Percentiles rank a stretch among this genome's conserved stretches.
These are phyloP conservation scores for Standfussiana lucernea DNA, from an alignment of 2,888 invertebrate species.

Conservation along the genomic window DNA sequence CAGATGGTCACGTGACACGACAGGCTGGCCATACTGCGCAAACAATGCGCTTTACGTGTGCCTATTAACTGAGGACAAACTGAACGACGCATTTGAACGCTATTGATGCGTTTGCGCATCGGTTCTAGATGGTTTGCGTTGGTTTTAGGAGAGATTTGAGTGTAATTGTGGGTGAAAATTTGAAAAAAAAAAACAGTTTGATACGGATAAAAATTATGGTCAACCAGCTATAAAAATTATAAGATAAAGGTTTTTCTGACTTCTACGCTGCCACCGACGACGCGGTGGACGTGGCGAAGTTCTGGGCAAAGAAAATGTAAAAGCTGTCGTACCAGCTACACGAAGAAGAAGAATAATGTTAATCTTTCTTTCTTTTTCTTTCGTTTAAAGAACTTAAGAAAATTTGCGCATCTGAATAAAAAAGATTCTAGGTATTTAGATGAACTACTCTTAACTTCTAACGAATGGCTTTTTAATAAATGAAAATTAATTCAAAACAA, in stretches of 20 bases:
- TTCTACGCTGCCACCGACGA: not conserved
- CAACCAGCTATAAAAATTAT: not conserved
- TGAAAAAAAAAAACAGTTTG: not conserved
- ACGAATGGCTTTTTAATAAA: not conserved
- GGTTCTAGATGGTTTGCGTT: conserved; percentile 13
- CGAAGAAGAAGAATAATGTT: not conserved
- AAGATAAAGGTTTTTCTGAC: not conserved
- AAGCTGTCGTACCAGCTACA: not conserved
- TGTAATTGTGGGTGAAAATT: not conserved
- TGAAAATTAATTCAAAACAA: not conserved
- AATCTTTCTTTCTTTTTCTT: not conserved
- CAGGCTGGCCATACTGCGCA: conserved; percentile 47
- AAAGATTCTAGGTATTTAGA: not conserved
- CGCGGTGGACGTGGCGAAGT: not conserved
- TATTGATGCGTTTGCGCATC: conserved; percentile 35
- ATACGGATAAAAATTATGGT: not conserved
- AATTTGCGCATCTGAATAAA: not conserved
- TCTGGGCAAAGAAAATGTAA: not conserved
- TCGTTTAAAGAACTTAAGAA: not conserved
- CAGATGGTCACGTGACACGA: conserved; percentile 39
- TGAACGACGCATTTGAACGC: conserved; percentile 36
- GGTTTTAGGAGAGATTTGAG: not conserved
- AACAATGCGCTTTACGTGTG: conserved; percentile 54
- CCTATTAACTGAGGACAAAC: conserved; percentile 53
- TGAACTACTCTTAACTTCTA: not conserved